Conservation (phyloP, 2,797 vertebrate genomes). For the Clarias platycephalus region DNA sequence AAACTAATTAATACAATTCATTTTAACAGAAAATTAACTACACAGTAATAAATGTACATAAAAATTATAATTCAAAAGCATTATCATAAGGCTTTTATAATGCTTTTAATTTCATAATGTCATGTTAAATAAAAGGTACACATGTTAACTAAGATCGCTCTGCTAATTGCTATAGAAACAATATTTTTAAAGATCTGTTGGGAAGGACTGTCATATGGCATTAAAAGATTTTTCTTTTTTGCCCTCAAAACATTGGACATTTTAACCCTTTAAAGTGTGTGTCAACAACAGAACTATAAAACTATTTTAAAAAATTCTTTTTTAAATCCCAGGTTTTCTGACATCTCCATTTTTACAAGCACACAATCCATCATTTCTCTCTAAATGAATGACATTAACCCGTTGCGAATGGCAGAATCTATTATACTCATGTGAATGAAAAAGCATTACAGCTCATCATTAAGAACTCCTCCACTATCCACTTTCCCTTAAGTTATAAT, state of each 20-base stretch:
- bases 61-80: neutral
- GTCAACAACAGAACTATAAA: neutral
- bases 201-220: conserved; percentile 12
- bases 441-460: conserved; percentile 52
- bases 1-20: neutral
- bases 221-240: conserved; percentile 4
- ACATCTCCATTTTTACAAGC: conserved; percentile 66
- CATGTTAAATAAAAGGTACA: conserved; percentile 7
- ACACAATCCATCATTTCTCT: conserved; percentile 71
- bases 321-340: conserved; percentile 42
- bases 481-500: conserved; percentile 34
- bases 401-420: conserved; percentile 94
- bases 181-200: neutral
- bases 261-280: conserved; percentile 18
- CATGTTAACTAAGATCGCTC: neutral
- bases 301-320: neutral
- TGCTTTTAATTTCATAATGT: neutral
- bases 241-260: neutral
- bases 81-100: neutral
- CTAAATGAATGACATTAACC: conserved; percentile 71
- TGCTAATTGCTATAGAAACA: neutral
- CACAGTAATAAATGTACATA: conserved; percentile 5
- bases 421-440: conserved; percentile 74
- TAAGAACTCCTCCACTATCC: conserved; percentile 43
- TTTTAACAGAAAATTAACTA: neutral